Evolutionary conservation across 2,797 vertebrate genomes (phyloP).

Genomic region (Dendrocincla tyrannina): DNA sequence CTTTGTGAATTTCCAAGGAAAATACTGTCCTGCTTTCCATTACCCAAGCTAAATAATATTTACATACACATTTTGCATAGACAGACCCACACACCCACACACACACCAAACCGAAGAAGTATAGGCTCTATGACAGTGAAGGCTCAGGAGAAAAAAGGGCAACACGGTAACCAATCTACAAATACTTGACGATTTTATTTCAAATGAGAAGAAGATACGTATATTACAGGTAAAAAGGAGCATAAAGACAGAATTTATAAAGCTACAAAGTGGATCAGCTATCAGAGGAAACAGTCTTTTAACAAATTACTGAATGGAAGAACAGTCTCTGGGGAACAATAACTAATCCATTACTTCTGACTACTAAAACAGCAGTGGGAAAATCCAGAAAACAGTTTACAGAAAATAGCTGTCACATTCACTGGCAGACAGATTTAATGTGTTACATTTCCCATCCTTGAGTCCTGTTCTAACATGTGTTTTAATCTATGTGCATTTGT

Average conservation of each 20-base stretch:
- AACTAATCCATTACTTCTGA: neutral
- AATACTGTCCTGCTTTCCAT: neutral
- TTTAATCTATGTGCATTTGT: accelerated
- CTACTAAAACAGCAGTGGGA: neutral
- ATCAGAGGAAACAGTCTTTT: neutral
- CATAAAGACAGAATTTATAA: neutral
- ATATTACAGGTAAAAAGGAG: neutral
- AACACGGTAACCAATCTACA: neutral
- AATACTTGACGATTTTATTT: neutral
- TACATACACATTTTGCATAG: neutral
- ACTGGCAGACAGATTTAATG: neutral
- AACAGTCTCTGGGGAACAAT: neutral
- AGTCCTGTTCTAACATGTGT: neutral
- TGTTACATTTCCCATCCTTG: neutral
- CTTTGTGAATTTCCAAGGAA: neutral
- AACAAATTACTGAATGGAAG: neutral
- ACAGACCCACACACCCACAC: neutral
- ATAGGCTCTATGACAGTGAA: accelerated
- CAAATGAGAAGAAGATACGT: neutral
- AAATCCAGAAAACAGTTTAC: neutral
- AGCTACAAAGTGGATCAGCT: neutral
- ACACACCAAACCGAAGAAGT: neutral
- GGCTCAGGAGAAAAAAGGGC: neutral
- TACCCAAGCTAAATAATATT: neutral
- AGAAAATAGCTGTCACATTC: neutral